phyloP scores from a whole-genome alignment of 53 echinoderm and acorn worm genomes.

The Arbacia lixula region DNA sequence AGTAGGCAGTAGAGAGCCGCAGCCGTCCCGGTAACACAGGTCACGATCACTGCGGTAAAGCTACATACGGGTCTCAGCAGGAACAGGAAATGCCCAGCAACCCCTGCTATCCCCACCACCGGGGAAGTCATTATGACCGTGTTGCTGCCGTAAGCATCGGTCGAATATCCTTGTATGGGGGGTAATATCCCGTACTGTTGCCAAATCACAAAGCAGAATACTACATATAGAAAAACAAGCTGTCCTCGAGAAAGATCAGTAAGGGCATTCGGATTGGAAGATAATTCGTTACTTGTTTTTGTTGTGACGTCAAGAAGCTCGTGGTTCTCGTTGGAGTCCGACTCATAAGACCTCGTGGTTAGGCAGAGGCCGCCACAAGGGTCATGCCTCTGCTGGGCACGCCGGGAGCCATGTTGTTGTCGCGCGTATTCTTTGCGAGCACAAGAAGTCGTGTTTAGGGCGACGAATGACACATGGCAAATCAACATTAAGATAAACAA shows the following conservation, averaged over 20 bases:
- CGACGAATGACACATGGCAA: slow-evolving; percentile 65
- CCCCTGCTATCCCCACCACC: slow-evolving; percentile 37
- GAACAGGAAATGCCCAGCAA: slow-evolving; percentile 13
- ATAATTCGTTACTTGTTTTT: too few relatives aligned
- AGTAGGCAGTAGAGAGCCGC: not conserved
- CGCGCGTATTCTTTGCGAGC: slow-evolving; percentile 73
- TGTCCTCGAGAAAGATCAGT: not conserved
- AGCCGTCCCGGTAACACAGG: not conserved
- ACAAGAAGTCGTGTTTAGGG: slow-evolving; percentile 68
- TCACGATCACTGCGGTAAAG: not conserved
- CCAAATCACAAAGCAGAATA: slow-evolving; percentile 13
- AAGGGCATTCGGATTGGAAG: too few relatives aligned
- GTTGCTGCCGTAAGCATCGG: slow-evolving; percentile 57
- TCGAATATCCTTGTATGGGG: slow-evolving; percentile 62
- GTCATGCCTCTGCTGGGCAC: not conserved
- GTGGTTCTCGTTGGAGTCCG: not conserved
- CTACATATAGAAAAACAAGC: slow-evolving; percentile 18
- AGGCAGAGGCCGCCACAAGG: not conserved
- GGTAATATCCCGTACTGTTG: slow-evolving; percentile 56
- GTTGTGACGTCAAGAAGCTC: not conserved
- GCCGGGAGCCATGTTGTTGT: not conserved
- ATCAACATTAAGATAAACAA: slow-evolving; percentile 73
- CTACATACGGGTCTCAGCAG: slow-evolving; percentile 5
- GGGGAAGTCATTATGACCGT: slow-evolving; percentile 34
- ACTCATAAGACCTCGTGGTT: too few relatives aligned